Base-by-base conservation (phyloP, 1,140 invertebrate genomes). In the Potamilus streckersoni region DNA sequence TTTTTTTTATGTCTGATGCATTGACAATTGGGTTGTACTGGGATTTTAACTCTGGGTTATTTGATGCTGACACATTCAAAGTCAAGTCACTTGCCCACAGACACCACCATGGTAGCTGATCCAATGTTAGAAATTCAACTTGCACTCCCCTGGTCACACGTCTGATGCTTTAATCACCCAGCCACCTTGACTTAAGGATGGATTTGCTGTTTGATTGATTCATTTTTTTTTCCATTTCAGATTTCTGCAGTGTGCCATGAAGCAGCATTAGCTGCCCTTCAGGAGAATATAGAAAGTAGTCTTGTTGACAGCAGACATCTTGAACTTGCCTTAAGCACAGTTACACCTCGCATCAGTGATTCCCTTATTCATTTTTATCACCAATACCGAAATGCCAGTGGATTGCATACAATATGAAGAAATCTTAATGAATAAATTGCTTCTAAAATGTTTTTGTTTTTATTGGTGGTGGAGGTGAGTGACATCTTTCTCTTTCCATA, bases 161-260 rank as follows among this genome's bases (percentile, higher is more conserved):
- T 57, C 23, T 14, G 6, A 14, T 62, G 60, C 60, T 14, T n/a
- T 62, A 23, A 23, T 62, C 0, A 56, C 49, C 11, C 38, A 49
- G 38, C 38, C 38, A 49, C 38, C 38, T 49, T 49, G 5, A 11
- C 6, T 38, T 38, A 2, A 38, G 38, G 38, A 49, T 49, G 6
- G 38, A 49, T 66, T 66, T 66, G 17, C 15, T 66, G 27, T 19
- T 20, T 23, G 31, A 20, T 20, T 11, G 17, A 31, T 27, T 70
- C 62, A 62, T 59, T 1, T 2, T 57, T 64, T 73, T 64, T 76
- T 81, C 78, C 68, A 78, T 88, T 89, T 66, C 81, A 93, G 92
- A 87, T 94, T 5, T 93, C 94, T 80, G 94, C 95, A 4, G 91
- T 97, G 13, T 97, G 96, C 85, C 93, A 96, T 77, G 95, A 96